Base-by-base conservation (phyloP, 2,888 invertebrate genomes). In the Lamproptera curius region DNA sequence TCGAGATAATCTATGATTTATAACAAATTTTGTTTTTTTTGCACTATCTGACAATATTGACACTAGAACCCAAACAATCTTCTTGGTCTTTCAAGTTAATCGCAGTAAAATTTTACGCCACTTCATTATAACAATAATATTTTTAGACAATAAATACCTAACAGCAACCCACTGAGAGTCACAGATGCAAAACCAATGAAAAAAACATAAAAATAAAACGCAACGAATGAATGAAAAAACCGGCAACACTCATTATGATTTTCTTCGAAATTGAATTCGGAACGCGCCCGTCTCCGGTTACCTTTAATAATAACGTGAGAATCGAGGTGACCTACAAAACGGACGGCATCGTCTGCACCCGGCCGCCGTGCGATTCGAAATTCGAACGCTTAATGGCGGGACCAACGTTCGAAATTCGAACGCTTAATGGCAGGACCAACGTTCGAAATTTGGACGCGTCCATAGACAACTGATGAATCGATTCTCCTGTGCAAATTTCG, bases 251-350 rank as follows among this genome's bases (percentile, higher is more conserved):
- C 55, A 50, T 55, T 54, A 42, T 50, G 43, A 38, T 48, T 48
- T 77, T 75, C 73, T 55, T 26, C 62, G 72, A 71, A 73, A 44
- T 41, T 54, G 43, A 56, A 68, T 63, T 57, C 58, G 57, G 62
- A 58, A 31, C 31, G 46, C 67, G 59, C 60, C 58, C 53, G 51
- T 68, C 62, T 74, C 63, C 62, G 57, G 70, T 76, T 75, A 70
- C 76, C 64, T 70, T 64, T 62, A 62, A 63, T 65, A 65, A 65
- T 69, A 68, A 68, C 61, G 53, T 57, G 43, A 64, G 34, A 62
- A 77, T 71, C 51, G 62, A 65, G 77, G 75, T 76, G 75, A 74
- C 77, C 76, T 63, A 74, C 52, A 65, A 70, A 64, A 44, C 48
- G 31, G n/a, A n/a, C 13, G 9, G 28, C 13, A 11, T 31, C 31